Evolutionary conservation across 2,888 invertebrate genomes (phyloP), one percentile per base, ranked within the genome.

Genomic region (Orthonychiurus folsomi): DNA sequence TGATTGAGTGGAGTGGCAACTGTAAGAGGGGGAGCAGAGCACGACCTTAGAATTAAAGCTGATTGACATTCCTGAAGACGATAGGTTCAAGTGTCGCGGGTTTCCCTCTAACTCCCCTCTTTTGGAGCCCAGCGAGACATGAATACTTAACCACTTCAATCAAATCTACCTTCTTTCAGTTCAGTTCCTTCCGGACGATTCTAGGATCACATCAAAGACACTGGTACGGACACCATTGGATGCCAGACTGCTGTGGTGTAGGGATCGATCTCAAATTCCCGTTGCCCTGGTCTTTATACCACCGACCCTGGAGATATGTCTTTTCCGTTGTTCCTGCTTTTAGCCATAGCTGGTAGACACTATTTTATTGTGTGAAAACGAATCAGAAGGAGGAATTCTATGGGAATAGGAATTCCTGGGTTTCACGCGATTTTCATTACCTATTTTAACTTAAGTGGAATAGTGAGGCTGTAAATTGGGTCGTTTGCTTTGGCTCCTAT

Each of bases 61-160:
- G 37, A 37, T 37, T 37, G 37, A 37, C 37, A 37, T 37, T 37
- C 37, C 37, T 37, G 9, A 37, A 37, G 37, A 37, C 15, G 37
- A n/a, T 37, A 37, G 37, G 5, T 37, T 37, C 37, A 37, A 37
- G 37, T 37, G 37, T 37, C 37, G n/a, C n/a, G 37, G 37, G 37
- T 37, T 37, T n/a, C n/a, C n/a, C n/a, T n/a, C n/a, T n/a, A n/a
- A n/a, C n/a, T n/a, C n/a, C n/a, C n/a, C n/a, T n/a, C n/a, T n/a
- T n/a, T n/a, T n/a, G n/a, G n/a, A n/a, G n/a, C n/a, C 5, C 15
- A 37, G 37, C 37, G 37, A 37, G 37, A 37, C 37, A 37, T 37
- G 37, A 37, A 37, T 37, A 37, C 37, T 37, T 37, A 37, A 37
- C 37, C 37, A 37, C 37, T 37, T 37, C 37, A 37, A 37, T 37